Conservation (phyloP, 2,888 invertebrate species). For the Drosophila phalerata region DNA sequence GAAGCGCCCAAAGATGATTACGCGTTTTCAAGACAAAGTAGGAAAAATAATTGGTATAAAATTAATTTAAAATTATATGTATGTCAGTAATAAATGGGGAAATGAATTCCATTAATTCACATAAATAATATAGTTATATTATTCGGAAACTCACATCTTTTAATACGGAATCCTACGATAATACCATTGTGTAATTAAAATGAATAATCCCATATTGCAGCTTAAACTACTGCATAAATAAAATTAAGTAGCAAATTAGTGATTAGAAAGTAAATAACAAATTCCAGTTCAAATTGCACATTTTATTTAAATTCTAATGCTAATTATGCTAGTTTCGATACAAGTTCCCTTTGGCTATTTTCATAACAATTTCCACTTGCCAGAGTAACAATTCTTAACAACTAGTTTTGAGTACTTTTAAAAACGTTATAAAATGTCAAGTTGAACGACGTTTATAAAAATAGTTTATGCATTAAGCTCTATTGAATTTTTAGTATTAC, state of each 20-base stretch:
- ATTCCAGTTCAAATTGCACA: no score
- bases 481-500: not conserved
- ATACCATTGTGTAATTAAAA: no score
- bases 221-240: no score
- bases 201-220: no score
- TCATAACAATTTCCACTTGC: not conserved
- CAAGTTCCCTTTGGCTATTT: not conserved
- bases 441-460: constrained; percentile 3
- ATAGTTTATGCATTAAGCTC: constrained; percentile 17
- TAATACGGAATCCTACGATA: no score
- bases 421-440: constrained; percentile 2
- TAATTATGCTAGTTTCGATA: no score
- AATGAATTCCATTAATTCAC: not conserved
- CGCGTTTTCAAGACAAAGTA: constrained; percentile 1
- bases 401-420: not conserved
- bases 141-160: no score
- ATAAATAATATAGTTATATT: no score
- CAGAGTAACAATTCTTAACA: not conserved
- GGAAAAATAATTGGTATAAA: constrained; percentile 3
- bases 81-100: not conserved
- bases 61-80: constrained; percentile 15
- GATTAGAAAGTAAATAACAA: not conserved
- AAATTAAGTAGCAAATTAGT: no score
- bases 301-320: no score
- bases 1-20: constrained; percentile 11